Evolutionary conservation across 23 tunicate genomes (phyloP).

Genomic region (Diplosoma virens): DNA sequence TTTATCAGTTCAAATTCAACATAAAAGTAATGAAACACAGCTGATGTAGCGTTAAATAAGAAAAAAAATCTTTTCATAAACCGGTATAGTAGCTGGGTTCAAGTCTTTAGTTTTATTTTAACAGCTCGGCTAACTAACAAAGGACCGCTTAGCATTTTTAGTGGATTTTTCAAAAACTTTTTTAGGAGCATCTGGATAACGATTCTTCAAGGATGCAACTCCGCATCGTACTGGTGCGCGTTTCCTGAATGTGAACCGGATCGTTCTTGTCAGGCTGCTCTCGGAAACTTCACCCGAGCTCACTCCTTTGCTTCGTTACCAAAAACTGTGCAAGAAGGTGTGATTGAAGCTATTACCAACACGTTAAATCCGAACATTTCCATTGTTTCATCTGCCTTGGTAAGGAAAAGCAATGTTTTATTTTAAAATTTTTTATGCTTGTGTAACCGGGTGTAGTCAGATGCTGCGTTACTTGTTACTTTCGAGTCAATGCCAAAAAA

Average conservation of each 20-base stretch:
- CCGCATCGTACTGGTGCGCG: constrained; percentile 29
- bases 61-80: too few species aligned
- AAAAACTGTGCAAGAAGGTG: neutral
- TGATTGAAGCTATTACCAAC: constrained; percentile 12
- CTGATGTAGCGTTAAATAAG: too few species aligned
- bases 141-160: too few species aligned
- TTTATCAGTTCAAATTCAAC: too few species aligned
- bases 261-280: constrained; percentile 13
- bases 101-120: too few species aligned
- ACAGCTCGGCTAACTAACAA: too few species aligned
- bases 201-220: constrained; percentile 22
- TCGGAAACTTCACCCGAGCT: neutral
- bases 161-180: too few species aligned
- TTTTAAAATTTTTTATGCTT: neutral
- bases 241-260: constrained; percentile 20
- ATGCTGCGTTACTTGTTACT: too few species aligned
- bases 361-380: neutral
- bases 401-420: neutral
- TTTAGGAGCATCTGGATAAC: constrained; percentile 40
- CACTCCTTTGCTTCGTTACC: neutral
- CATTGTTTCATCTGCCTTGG: constrained; percentile 7
- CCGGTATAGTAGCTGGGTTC: too few species aligned
- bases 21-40: too few species aligned
- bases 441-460: too few species aligned
- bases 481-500: too few species aligned